Percentiles rank a stretch among this genome's conserved stretches.
phyloP scores from a whole-genome alignment of 1,140 invertebrate species.

The Asbolus verrucosus region DNA sequence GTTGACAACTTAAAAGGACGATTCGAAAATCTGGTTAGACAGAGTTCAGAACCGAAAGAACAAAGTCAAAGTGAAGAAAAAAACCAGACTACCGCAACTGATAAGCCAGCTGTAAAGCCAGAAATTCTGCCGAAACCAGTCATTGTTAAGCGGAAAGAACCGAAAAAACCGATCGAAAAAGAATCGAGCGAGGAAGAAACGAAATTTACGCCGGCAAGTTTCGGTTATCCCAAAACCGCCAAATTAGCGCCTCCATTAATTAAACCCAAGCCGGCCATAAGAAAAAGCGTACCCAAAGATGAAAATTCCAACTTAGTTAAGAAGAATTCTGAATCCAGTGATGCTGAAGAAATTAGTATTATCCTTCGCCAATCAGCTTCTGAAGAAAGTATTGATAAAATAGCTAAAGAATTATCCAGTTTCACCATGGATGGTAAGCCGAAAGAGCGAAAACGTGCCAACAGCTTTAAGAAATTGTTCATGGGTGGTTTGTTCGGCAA shows the following conservation, averaged over 20 bases:
- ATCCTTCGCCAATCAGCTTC: slow-evolving; percentile 56
- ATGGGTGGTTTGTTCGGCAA: slow-evolving; percentile 57
- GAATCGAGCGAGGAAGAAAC: slow-evolving; percentile 8
- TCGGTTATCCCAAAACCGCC: slow-evolving; percentile 38
- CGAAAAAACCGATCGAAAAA: too few relatives aligned
- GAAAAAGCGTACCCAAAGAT: slow-evolving; percentile 46
- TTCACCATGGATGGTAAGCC: slow-evolving; percentile 59
- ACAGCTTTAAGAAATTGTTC: slow-evolving; percentile 60
- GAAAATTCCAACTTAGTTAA: slow-evolving; percentile 51
- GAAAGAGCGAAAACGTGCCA: slow-evolving; percentile 60
- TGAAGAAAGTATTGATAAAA: slow-evolving; percentile 58
- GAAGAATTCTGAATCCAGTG: slow-evolving; percentile 26
- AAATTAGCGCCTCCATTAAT: slow-evolving; percentile 31
- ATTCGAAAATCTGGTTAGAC: slow-evolving; percentile 44
- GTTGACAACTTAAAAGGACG: slow-evolving; percentile 54
- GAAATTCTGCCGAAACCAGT: too few relatives aligned
- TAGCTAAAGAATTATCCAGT: slow-evolving; percentile 56
- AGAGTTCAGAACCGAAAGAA: slow-evolving; percentile 27
- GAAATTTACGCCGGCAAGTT: slow-evolving; percentile 12
- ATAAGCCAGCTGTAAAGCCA: neutral
- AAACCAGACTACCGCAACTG: too few relatives aligned
- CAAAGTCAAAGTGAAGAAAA: slow-evolving; percentile 2
- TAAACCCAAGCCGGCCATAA: slow-evolving; percentile 47
- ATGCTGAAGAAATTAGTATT: slow-evolving; percentile 52
- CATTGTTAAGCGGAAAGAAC: too few relatives aligned